phyloP scores from a whole-genome alignment of 2,797 vertebrate genomes.

The Urosaurus nigricauda region DNA sequence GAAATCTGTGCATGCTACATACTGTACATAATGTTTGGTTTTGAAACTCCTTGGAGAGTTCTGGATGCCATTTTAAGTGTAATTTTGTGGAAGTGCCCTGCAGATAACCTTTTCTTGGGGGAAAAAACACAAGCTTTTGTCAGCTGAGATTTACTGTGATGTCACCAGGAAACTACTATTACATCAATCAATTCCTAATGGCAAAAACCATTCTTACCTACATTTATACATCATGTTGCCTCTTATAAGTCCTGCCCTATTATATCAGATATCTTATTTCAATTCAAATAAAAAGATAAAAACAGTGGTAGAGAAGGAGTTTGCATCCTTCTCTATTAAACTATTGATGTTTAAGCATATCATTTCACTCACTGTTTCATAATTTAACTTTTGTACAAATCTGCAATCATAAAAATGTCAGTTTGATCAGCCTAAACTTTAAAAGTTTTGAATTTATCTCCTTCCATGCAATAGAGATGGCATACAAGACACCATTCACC shows the following conservation, averaged over 20 bases:
- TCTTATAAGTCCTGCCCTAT: slow-evolving; percentile 23
- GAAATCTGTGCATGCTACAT: slow-evolving; percentile 33
- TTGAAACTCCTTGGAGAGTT: slow-evolving; percentile 49
- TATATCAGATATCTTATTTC: slow-evolving; percentile 50
- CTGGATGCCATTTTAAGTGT: slow-evolving; percentile 52
- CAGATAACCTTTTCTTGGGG: slow-evolving; percentile 65
- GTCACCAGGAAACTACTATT: slow-evolving; percentile 73
- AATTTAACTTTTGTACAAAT: background rate
- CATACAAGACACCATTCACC: background rate
- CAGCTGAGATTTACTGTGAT: slow-evolving; percentile 70
- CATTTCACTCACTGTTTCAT: background rate
- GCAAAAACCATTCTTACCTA: slow-evolving; percentile 61
- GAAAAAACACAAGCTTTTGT: slow-evolving; percentile 56
- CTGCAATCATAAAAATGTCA: background rate
- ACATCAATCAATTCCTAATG: slow-evolving; percentile 67
- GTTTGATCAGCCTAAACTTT: background rate
- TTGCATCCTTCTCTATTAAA: background rate
- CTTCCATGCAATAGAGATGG: background rate
- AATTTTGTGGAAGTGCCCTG: slow-evolving; percentile 65
- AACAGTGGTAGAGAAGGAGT: background rate
- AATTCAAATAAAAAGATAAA: slow-evolving; percentile 36
- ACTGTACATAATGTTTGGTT: slow-evolving; percentile 44
- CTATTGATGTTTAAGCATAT: background rate
- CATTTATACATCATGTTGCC: slow-evolving; percentile 46
- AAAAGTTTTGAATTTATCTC: background rate